Evolutionary conservation across 2,888 invertebrate species (phyloP), one percentile per base, ranked within the genome.

Genomic region (Hermodice carunculata): DNA sequence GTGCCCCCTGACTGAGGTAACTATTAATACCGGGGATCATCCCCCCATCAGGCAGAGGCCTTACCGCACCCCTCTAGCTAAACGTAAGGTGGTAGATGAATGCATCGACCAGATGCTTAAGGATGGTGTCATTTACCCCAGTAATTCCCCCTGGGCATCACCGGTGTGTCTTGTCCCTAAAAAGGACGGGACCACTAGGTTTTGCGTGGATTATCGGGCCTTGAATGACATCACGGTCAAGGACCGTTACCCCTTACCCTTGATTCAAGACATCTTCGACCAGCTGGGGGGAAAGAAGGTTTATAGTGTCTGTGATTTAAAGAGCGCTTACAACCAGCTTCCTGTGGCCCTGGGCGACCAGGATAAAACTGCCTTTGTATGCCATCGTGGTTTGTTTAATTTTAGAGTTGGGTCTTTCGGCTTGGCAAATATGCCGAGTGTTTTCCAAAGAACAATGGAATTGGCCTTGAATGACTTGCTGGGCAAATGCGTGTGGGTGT

Each of bases 181-280:
- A 24, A 62, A 52, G 46, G 64, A 64, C 42, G 59, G 64, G 8
- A 54, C 52, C n/a, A 61, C 49, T n/a, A 34, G 59, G 8, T 64
- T 64, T 32, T 63, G 64, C 26, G 64, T 64, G 1, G 61, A 63
- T 26, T 64, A 64, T 29, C 40, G 53, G 4, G 52, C n/a, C n/a
- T n/a, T n/a, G n/a, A n/a, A n/a, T n/a, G n/a, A n/a, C n/a, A n/a
- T n/a, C n/a, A n/a, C n/a, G n/a, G n/a, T n/a, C n/a, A n/a, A n/a
- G n/a, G n/a, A n/a, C n/a, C n/a, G n/a, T n/a, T n/a, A n/a, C n/a
- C 64, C 63, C 4, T 31, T 64, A 2, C 53, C 52, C 17, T 17
- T 31, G 2, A 64, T 64, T 28, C 51, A 63, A 32, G 46, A 51
- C 26, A 62, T 64, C 17, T 64, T 64, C 32, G 61, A 64, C 29